A percentile compares a stretch with the other conserved stretches of the same genome.
Evolutionary conservation across 2,797 vertebrate species (phyloP).

Genomic region (Gallinago nigripennis): DNA sequence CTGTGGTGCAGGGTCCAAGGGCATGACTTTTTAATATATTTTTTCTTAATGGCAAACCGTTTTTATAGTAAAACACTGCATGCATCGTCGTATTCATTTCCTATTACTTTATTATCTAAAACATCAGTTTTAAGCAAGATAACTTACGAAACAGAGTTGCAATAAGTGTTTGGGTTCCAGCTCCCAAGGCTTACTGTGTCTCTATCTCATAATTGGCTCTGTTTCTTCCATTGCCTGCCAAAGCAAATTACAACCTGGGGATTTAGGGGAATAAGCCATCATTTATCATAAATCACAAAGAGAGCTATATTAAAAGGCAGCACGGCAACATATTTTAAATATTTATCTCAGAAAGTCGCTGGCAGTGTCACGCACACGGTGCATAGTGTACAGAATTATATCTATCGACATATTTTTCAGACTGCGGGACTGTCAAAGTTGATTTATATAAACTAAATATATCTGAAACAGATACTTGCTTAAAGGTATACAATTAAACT

Average conservation of each 20-base stretch:
- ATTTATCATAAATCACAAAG: neutral
- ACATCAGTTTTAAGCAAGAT: neutral
- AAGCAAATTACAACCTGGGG: neutral
- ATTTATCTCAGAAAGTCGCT: neutral
- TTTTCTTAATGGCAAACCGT: neutral
- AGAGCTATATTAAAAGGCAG: neutral
- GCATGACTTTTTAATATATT: fast-evolving
- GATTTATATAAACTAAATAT: neutral
- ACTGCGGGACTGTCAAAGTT: neutral
- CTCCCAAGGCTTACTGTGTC: neutral
- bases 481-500: neutral
- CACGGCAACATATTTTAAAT: neutral
- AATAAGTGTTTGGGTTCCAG: neutral
- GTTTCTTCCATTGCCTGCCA: neutral
- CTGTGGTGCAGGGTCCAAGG: neutral
- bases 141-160: neutral
- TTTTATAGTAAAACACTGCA: neutral
- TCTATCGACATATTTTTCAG: neutral
- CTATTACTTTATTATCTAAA: neutral
- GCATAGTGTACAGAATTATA: no score
- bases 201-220: neutral
- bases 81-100: neutral
- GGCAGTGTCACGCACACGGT: neutral
- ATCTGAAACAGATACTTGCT: neutral
- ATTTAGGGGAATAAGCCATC: neutral